Percentiles rank a stretch among this genome's conserved stretches.
Conservation (phyloP, 2,797 vertebrate species). For the Glossophaga mutica region DNA sequence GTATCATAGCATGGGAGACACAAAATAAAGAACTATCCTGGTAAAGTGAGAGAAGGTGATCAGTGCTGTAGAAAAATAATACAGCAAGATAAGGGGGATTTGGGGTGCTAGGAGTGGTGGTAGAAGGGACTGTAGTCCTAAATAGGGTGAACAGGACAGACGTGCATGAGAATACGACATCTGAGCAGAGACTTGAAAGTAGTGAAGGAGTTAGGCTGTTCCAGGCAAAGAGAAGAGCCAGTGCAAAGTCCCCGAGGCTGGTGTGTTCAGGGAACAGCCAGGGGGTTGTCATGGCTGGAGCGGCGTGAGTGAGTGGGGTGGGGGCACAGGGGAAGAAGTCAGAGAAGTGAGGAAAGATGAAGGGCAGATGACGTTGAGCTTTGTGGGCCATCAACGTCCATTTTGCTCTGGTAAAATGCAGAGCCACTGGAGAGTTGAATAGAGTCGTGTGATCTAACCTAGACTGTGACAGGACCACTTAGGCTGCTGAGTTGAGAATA, state of each 20-base stretch:
- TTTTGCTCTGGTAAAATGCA: not conserved
- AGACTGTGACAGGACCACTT: not conserved
- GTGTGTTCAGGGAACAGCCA: not conserved
- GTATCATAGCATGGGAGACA: not conserved
- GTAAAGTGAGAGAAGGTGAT: not conserved
- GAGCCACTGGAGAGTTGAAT: not conserved
- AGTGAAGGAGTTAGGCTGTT: not conserved
- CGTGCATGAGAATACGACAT: not conserved
- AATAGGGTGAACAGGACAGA: not conserved
- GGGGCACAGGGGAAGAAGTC: not conserved
- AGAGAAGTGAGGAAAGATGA: not conserved
- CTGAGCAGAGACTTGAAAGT: not conserved
- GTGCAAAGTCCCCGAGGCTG: not conserved
- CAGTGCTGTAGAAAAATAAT: not conserved
- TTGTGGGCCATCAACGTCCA: not conserved
- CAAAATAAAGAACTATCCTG: not conserved
- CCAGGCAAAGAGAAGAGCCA: not conserved
- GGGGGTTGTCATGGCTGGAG: not conserved
- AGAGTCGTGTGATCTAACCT: not conserved
- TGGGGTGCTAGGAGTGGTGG: not conserved
- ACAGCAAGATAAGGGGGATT: not conserved
- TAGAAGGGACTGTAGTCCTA: not conserved
- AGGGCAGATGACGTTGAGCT: not conserved
- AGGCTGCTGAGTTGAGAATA: not conserved
- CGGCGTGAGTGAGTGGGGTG: not conserved